These are phyloP conservation scores for Orientallactaga sibirica DNA, from an alignment of 2,797 vertebrate species.

Conservation along the genomic window DNA sequence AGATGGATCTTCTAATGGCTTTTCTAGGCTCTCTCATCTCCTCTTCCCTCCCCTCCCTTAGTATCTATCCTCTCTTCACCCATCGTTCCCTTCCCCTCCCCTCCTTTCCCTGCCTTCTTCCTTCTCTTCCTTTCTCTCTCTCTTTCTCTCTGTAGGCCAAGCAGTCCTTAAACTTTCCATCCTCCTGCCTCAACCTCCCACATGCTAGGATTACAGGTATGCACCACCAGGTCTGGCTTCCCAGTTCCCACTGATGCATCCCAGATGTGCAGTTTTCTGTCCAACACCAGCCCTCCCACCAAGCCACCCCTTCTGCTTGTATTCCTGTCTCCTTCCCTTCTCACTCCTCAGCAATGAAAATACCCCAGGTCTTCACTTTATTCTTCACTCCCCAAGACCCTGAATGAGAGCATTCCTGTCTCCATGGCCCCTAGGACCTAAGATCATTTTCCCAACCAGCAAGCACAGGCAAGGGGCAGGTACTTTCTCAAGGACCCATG, in stretches of 20 bases:
- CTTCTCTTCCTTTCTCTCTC: neutral
- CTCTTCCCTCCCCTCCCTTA: neutral
- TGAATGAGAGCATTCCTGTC: neutral
- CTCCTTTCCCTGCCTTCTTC: neutral
- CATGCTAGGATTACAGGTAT: neutral
- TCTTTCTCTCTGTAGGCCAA: neutral
- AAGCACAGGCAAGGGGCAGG: neutral
- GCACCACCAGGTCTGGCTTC: neutral
- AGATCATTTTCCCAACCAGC: neutral
- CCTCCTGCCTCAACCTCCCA: neutral
- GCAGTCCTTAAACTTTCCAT: neutral
- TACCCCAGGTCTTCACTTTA: neutral
- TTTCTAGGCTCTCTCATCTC: neutral
- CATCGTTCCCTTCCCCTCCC: neutral
- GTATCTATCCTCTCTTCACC: neutral
- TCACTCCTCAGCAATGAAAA: too few species aligned
- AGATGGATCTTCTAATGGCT: neutral
- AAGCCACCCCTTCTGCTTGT: neutral
- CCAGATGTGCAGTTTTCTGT: neutral
- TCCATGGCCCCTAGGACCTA: neutral
- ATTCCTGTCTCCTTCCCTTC: neutral
- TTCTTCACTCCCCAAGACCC: accelerated
- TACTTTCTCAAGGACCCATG: too few species aligned
- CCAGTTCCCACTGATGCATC: neutral
- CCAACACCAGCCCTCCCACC: neutral